These are phyloP conservation scores for Yasuhikotakia modesta DNA, from an alignment of 2,797 vertebrate genomes.

Conservation along the genomic window DNA sequence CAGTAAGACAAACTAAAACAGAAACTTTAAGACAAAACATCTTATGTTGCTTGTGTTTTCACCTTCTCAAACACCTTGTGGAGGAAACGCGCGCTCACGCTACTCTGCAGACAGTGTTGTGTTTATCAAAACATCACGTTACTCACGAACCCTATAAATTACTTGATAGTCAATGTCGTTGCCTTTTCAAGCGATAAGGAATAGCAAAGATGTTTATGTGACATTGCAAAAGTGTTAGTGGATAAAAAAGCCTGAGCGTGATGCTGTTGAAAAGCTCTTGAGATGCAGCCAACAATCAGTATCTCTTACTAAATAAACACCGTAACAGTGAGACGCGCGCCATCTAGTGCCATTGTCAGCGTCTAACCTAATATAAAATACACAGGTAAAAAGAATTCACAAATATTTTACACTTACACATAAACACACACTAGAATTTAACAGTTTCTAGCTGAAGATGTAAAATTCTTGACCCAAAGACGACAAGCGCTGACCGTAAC, in stretches of 20 bases:
- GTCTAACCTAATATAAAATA: no score
- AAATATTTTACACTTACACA: not conserved
- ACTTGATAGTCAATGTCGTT: conserved; percentile 3
- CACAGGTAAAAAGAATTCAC: not conserved
- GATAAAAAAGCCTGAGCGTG: conserved; percentile 44
- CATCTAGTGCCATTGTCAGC: conserved; percentile 59
- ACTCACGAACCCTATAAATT: conserved; percentile 10
- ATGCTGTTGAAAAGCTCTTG: conserved; percentile 43
- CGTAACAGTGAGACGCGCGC: conserved; percentile 38
- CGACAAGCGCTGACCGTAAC: not conserved
- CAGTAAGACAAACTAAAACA: no score
- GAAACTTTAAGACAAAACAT: not conserved
- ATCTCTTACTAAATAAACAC: conserved; percentile 29
- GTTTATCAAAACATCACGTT: conserved; percentile 17
- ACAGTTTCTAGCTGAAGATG: not conserved
- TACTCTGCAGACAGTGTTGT: no score
- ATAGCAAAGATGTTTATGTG: conserved; percentile 47
- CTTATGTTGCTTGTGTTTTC: not conserved
- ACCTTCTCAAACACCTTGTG: not conserved
- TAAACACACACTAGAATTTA: not conserved
- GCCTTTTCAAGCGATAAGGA: conserved; percentile 19
- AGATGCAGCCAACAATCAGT: conserved; percentile 28
- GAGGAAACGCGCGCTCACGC: not conserved
- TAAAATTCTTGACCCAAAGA: not conserved
- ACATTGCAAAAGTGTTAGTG: conserved; percentile 42